Evolutionary conservation across 2,888 invertebrate genomes (phyloP).

Genomic region (Molanna angustata): DNA sequence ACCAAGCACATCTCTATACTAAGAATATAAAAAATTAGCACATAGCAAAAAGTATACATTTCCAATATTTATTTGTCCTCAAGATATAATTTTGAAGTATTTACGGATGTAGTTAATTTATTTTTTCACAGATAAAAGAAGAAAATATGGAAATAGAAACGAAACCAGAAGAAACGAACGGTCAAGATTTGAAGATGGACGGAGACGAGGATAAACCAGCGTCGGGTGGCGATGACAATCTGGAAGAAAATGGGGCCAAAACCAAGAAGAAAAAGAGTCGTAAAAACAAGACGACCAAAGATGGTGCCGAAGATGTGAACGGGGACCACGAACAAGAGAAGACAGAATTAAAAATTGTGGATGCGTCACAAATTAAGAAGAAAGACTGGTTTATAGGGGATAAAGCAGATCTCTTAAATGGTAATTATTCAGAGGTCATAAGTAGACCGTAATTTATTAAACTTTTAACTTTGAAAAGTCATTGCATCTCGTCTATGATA

Average conservation of each 20-base stretch:
- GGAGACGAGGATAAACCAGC: conserved; percentile 34
- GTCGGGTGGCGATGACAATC: neutral
- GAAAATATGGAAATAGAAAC: neutral
- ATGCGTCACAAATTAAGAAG: conserved; percentile 36
- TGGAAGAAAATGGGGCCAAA: conserved; percentile 9
- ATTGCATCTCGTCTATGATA: too few species aligned
- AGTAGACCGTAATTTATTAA: too few species aligned
- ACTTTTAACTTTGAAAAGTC: too few species aligned
- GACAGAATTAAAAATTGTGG: conserved; percentile 36
- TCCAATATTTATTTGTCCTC: too few species aligned
- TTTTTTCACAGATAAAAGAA: too few species aligned
- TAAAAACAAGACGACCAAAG: conserved; percentile 35
- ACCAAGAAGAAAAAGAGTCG: conserved; percentile 32
- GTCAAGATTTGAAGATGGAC: neutral
- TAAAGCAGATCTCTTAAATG: conserved; percentile 47
- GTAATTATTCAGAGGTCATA: too few species aligned
- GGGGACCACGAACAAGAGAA: conserved; percentile 35
- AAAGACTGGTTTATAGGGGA: conserved; percentile 46
- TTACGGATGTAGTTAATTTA: too few species aligned
- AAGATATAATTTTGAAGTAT: too few species aligned
- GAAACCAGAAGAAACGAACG: neutral
- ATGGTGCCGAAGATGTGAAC: conserved; percentile 33
- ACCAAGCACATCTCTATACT: too few species aligned
- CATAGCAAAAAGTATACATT: too few species aligned
- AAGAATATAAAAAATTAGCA: too few species aligned